Conservation (phyloP, 2,797 vertebrate species). For the Anguilla pacifica region DNA sequence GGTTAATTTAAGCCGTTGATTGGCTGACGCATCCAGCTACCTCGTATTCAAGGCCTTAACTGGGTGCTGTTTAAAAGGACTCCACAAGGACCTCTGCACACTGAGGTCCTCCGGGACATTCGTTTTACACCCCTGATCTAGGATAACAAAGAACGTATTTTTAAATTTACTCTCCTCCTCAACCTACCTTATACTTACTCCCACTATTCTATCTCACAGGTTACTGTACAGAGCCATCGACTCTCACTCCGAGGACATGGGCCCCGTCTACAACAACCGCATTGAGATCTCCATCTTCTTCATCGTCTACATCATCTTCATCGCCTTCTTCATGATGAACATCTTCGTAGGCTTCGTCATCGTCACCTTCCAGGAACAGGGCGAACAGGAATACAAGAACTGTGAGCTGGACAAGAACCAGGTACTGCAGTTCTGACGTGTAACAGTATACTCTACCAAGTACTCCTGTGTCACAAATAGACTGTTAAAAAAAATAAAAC, state of each 20-base stretch:
- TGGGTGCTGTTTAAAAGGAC: not conserved
- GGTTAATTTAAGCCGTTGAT: not conserved
- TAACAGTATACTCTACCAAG: not conserved
- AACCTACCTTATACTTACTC: not conserved
- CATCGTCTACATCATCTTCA: constrained; percentile 91
- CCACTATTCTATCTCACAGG: constrained; percentile 57
- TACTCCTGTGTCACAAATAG: not conserved
- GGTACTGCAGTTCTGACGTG: constrained; percentile 61
- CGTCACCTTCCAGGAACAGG: constrained; percentile 92
- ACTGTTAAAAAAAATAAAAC: too few species aligned
- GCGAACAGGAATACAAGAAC: constrained; percentile 90
- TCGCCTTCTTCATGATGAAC: constrained; percentile 97
- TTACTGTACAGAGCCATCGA: constrained; percentile 91
- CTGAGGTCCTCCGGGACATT: not conserved
- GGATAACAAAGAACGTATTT: not conserved
- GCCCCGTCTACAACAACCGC: constrained; percentile 85
- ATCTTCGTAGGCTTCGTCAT: constrained; percentile 94
- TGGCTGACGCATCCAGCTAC: not conserved
- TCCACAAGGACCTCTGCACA: not conserved
- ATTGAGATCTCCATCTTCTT: constrained; percentile 89
- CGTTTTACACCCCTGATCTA: not conserved
- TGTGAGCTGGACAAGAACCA: constrained; percentile 94
- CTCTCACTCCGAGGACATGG: constrained; percentile 80
- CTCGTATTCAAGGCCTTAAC: not conserved
- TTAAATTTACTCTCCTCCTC: not conserved